Evolutionary conservation across 1,140 invertebrate species (phyloP).

Genomic region (Phortica variegata): DNA sequence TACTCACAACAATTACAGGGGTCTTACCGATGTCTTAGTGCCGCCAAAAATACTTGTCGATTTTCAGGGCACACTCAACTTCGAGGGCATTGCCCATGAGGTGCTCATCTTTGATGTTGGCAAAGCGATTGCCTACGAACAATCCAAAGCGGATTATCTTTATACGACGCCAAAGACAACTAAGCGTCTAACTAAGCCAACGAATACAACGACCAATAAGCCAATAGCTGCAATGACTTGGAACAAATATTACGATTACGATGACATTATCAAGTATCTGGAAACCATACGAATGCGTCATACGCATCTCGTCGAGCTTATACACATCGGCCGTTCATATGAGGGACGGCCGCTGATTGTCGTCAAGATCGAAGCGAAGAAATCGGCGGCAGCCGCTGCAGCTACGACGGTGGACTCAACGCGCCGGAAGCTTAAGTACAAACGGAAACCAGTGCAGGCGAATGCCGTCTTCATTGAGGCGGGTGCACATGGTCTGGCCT

Average conservation of each 20-base stretch:
- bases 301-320: constrained; percentile 65
- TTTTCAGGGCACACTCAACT: constrained; percentile 66
- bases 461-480: constrained; percentile 66
- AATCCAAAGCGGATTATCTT: constrained; percentile 39
- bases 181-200: constrained; percentile 19
- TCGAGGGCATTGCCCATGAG: constrained; percentile 66
- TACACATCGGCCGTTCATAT: constrained; percentile 70
- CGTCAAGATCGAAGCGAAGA: constrained; percentile 46
- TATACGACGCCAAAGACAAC: constrained; percentile 19
- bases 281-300: constrained; percentile 69
- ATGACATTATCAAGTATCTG: constrained; percentile 67
- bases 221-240: constrained; percentile 56
- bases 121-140: constrained; percentile 67
- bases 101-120: constrained; percentile 73
- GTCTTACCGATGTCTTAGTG: constrained; percentile 71
- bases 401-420: constrained; percentile 11
- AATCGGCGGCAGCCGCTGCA: constrained; percentile 23
- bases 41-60: constrained; percentile 66
- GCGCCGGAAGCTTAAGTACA: constrained; percentile 43
- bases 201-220: not conserved
- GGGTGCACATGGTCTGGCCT: constrained; percentile 79
- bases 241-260: constrained; percentile 69
- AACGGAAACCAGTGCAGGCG: constrained; percentile 54
- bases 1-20: constrained; percentile 60
- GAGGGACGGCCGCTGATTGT: constrained; percentile 70